Evolutionary conservation across 2,888 invertebrate genomes (phyloP).

Genomic region (Pyrocoelia pectoralis): DNA sequence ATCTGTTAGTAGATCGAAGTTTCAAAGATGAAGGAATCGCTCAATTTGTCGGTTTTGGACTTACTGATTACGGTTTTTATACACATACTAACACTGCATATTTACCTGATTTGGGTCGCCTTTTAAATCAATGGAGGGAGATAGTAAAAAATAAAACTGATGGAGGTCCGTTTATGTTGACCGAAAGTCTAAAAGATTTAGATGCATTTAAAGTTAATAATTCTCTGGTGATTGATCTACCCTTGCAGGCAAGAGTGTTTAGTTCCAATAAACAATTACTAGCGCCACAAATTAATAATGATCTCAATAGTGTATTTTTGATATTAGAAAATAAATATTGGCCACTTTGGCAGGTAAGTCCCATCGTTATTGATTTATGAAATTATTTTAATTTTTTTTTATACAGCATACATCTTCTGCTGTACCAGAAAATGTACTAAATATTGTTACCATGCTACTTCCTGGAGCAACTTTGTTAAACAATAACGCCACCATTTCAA

Average conservation of each 20-base stretch:
- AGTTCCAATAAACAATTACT: constrained; percentile 41
- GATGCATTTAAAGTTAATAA: constrained; percentile 54
- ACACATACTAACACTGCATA: constrained; percentile 71
- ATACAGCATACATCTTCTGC: constrained; percentile 41
- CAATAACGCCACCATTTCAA: constrained; percentile 47
- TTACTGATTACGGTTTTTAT: constrained; percentile 68
- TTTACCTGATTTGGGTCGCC: constrained; percentile 64
- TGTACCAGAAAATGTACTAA: constrained; percentile 60
- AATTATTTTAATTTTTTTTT: too few relatives aligned
- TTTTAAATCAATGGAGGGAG: constrained; percentile 71
- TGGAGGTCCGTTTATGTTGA: constrained; percentile 54
- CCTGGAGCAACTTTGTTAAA: constrained; percentile 74
- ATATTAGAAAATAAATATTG: constrained; percentile 55
- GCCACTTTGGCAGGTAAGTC: constrained; percentile 63
- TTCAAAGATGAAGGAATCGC: constrained; percentile 61
- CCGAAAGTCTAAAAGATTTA: constrained; percentile 51
- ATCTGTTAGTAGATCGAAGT: constrained; percentile 67
- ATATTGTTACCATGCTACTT: constrained; percentile 77
- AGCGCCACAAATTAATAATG: constrained; percentile 40
- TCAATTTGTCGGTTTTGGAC: constrained; percentile 26
- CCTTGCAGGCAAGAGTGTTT: constrained; percentile 52
- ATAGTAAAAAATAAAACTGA: constrained; percentile 67
- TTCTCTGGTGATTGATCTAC: constrained; percentile 56
- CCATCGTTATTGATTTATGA: background rate
- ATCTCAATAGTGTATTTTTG: constrained; percentile 49